These are phyloP conservation scores for Euzetes globulus DNA, from an alignment of 2,888 invertebrate genomes.

Conservation along the genomic window DNA sequence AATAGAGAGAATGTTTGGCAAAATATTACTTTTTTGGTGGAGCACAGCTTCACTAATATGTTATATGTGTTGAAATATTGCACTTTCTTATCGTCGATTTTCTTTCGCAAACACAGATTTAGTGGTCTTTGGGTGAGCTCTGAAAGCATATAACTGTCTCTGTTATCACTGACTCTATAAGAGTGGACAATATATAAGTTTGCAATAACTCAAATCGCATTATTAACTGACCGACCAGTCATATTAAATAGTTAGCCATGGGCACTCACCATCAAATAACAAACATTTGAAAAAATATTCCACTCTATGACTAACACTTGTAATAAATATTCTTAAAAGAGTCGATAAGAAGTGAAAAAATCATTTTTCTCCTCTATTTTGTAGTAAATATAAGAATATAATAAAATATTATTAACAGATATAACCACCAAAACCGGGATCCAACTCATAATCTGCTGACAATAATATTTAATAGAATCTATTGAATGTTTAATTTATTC, in stretches of 20 bases:
- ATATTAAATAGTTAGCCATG: constrained; percentile 29
- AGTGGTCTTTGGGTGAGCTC: not conserved
- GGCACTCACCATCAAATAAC: constrained; percentile 5
- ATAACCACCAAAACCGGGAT: not conserved
- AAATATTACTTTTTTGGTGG: constrained; percentile 22
- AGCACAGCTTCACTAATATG: not conserved
- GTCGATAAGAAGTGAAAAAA: constrained; percentile 19
- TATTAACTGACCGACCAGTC: constrained; percentile 28
- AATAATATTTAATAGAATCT: too few species aligned
- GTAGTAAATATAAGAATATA: not conserved
- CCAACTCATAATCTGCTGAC: too few species aligned
- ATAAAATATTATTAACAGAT: not conserved
- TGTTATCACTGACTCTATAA: constrained; percentile 13
- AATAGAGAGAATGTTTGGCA: constrained; percentile 15
- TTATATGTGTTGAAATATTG: constrained; percentile 15
- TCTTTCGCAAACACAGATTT: constrained; percentile 24
- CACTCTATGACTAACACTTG: constrained; percentile 10
- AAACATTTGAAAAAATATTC: constrained; percentile 15
- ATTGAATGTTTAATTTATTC: too few species aligned
- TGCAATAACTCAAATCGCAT: constrained; percentile 26
- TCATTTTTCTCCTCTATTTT: not conserved
- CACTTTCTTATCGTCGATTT: constrained; percentile 22
- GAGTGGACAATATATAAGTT: constrained; percentile 20
- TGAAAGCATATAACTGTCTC: constrained; percentile 7
- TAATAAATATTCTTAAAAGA: constrained; percentile 29